Percentiles rank a stretch among this genome's conserved stretches.
Conservation (phyloP, 1,140 invertebrate species). For the Cotesia glomerata region DNA sequence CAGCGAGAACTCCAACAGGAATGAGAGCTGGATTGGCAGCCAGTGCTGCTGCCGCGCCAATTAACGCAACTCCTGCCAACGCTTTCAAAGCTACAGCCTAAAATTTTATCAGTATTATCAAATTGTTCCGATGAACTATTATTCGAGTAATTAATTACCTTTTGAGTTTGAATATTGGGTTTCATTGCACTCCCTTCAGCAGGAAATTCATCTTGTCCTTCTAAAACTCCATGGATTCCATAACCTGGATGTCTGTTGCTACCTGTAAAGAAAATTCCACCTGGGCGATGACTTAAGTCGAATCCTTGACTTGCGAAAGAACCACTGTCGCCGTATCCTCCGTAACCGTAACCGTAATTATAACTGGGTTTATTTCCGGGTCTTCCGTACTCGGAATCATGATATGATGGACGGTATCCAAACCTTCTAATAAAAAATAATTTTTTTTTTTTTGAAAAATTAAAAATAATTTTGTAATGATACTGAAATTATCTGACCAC, state of each 20-base stretch:
- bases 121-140: no score
- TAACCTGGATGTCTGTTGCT: slow-evolving; percentile 37
- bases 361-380: slow-evolving; percentile 45
- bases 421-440: slow-evolving; percentile 42
- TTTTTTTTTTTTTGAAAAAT: no score
- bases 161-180: slow-evolving; percentile 52
- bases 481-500: no score
- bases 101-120: background rate
- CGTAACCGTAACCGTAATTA: slow-evolving; percentile 41
- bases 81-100: slow-evolving; percentile 70
- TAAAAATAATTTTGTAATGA: no score
- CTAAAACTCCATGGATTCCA: slow-evolving; percentile 45
- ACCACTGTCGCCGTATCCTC: slow-evolving; percentile 41
- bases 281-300: slow-evolving; percentile 37
- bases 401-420: slow-evolving; percentile 39
- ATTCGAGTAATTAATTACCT: slow-evolving; percentile 35
- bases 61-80: slow-evolving; percentile 76
- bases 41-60: slow-evolving; percentile 78
- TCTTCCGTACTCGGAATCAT: slow-evolving; percentile 26
- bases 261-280: slow-evolving; percentile 32
- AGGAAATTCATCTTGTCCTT: slow-evolving; percentile 47
- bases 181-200: slow-evolving; percentile 38
- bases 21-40: slow-evolving; percentile 78
- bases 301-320: slow-evolving; percentile 29
- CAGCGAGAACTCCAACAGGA: slow-evolving; percentile 73